Conservation (phyloP, 2,888 invertebrate genomes). For the Drosophila nr. medialis region DNA sequence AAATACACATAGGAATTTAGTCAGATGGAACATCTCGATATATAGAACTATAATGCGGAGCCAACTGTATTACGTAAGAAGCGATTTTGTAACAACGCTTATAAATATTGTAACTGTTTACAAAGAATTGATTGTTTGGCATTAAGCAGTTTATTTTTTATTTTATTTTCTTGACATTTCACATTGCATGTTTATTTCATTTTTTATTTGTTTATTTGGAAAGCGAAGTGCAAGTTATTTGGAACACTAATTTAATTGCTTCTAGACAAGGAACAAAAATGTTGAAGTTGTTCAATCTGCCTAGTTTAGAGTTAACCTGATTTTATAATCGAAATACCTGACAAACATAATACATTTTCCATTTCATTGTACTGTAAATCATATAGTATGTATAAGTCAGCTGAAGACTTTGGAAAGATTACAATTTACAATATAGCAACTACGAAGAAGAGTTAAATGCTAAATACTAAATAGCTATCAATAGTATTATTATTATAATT, state of each 20-base stretch:
- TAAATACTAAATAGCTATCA: slow-evolving; percentile 57
- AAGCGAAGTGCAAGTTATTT: slow-evolving; percentile 20
- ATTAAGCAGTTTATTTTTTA: neutral
- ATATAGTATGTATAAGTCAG: slow-evolving; percentile 12
- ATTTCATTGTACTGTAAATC: slow-evolving; percentile 12
- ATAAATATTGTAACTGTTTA: slow-evolving; percentile 1
- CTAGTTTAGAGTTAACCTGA: slow-evolving; percentile 16
- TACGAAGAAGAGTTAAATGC: slow-evolving; percentile 61
- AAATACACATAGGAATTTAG: slow-evolving; percentile 39
- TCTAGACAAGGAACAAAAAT: slow-evolving; percentile 2
- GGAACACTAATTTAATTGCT: neutral
- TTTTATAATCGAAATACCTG: slow-evolving; percentile 26
- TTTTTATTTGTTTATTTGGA: neutral
- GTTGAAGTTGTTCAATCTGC: slow-evolving; percentile 9
- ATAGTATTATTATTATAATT: slow-evolving; percentile 18
- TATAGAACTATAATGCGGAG: neutral
- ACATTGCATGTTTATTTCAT: slow-evolving; percentile 1
- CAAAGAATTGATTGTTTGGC: neutral
- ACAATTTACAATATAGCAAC: slow-evolving; percentile 60
- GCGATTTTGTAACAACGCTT: neutral
- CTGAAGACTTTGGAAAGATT: slow-evolving; percentile 39
- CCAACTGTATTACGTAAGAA: slow-evolving; percentile 11
- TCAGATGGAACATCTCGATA: slow-evolving; percentile 30
- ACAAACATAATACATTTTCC: slow-evolving; percentile 47
- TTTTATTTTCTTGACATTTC: neutral